Conservation (phyloP, 35 echinoderm and acorn worm genomes). For the Apostichopus californicus region DNA sequence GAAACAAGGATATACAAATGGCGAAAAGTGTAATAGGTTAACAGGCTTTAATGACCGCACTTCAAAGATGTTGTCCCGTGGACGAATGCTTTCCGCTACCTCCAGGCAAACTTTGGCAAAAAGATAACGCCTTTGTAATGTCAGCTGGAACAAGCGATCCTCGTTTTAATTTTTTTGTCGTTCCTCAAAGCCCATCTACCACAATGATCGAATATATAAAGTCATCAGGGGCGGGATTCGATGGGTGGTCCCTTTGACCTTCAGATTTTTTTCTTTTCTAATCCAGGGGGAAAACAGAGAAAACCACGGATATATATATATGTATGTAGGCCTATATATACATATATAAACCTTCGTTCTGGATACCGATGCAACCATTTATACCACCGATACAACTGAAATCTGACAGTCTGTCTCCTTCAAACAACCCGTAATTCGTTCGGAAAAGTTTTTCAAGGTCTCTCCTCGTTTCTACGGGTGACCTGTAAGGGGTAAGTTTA, state of each 20-base stretch:
- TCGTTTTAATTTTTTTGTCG: not conserved
- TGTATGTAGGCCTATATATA: not conserved
- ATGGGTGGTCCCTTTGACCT: slow-evolving; percentile 60
- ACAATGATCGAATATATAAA: slow-evolving; percentile 23
- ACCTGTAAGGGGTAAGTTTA: slow-evolving; percentile 54
- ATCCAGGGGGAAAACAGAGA: not conserved
- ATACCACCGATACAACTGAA: not conserved
- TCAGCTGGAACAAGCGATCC: slow-evolving; percentile 23
- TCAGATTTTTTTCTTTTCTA: slow-evolving; percentile 18
- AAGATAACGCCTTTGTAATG: slow-evolving; percentile 30
- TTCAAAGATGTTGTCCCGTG: slow-evolving; percentile 16
- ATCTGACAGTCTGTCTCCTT: not conserved
- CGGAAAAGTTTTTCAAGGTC: slow-evolving; percentile 30
- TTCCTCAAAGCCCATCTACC: slow-evolving; percentile 14
- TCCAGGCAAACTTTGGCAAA: slow-evolving; percentile 13
- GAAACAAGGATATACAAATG: slow-evolving; percentile 14
- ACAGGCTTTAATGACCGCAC: slow-evolving; percentile 55
- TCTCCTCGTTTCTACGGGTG: slow-evolving; percentile 37
- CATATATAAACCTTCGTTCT: not conserved
- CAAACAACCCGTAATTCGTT: slow-evolving; percentile 66
- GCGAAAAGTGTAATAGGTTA: not conserved
- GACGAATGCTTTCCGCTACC: not conserved
- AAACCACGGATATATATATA: not conserved
- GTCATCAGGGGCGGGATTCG: slow-evolving; percentile 29
- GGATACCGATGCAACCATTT: not conserved